Base-by-base conservation (phyloP, 2,888 invertebrate species). In the Eupithecia dodoneata region DNA sequence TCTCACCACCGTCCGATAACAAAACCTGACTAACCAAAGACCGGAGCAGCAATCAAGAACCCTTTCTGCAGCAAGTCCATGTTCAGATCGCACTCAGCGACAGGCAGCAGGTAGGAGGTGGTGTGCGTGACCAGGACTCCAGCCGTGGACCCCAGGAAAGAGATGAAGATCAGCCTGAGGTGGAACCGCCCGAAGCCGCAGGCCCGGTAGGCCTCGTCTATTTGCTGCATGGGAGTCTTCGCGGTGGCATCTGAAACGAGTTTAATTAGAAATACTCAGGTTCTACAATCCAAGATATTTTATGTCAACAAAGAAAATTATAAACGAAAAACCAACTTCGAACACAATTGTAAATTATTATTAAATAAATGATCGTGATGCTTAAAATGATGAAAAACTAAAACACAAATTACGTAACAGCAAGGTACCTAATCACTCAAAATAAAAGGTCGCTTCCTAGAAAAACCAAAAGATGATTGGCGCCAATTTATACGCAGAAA, bases 11-110 rank as follows among this genome's bases (percentile, higher is more conserved):
- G 45, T 45, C 4, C 4, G 45, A 45, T 55, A 55, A 12, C n/a
- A 59, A 63, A 13, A 41, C 0, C 13, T 5, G 41, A 69, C 42
- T 13, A 4, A 75, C 93, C 93, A 59, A 88, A 76, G 86, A 87
- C 92, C 7, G 92, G 89, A 65, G 87, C 87, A 1, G 91, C 91
- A 75, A 87, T 92, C 55, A 93, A 74, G 13, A 92, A 47, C 4
- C 93, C 93, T 76, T 93, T 93, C 42, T 90, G 85, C n/a, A 88
- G 66, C 4, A 93, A 79, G 74, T 87, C 84, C 93, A 93, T 92
- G 2, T 88, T 79, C 7, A 93, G 80, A 67, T 93, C 92, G 47
- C 93, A 93, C 80, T 93, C 93, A 0, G 92, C 92, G 3, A 84
- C 85, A 0, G 92, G 90, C 41, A 93, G 82, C 2, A 93, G 79